phyloP scores from a whole-genome alignment of 2,113 vertebrate genomes.

The Dolichotis patagonum region DNA sequence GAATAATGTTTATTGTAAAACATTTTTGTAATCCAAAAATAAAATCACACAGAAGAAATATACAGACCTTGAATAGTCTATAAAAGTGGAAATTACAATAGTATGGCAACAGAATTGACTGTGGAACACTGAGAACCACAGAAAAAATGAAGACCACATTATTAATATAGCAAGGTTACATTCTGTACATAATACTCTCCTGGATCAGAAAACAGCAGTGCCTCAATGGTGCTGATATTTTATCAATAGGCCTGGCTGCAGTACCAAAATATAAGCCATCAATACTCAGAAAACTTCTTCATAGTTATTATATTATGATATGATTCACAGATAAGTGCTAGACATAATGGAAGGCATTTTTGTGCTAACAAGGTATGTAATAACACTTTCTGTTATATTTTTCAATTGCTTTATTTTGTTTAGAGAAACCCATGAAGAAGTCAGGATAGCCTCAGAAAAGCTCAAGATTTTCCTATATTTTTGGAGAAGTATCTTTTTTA shows the following conservation, averaged over 20 bases:
- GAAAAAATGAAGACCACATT: neutral
- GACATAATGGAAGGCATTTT: neutral
- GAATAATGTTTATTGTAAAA: neutral
- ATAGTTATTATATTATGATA: neutral
- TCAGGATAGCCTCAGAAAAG: neutral
- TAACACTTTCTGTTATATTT: neutral
- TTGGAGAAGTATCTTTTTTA: neutral
- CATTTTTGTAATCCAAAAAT: neutral
- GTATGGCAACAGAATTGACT: neutral
- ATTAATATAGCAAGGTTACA: neutral
- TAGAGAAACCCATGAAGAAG: neutral
- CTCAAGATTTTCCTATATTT: neutral
- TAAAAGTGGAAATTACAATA: neutral
- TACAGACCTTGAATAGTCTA: neutral
- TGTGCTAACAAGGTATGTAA: neutral
- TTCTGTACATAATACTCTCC: neutral
- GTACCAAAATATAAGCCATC: neutral
- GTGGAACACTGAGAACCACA: neutral
- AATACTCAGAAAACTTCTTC: neutral
- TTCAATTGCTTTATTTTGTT: slow-evolving; percentile 42
- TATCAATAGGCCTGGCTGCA: neutral
- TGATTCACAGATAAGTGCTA: slow-evolving; percentile 19
- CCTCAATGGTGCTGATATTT: slow-evolving; percentile 9
- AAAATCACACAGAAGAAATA: neutral
- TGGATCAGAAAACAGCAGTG: neutral